Percentiles rank a stretch among this genome's conserved stretches.
Evolutionary conservation across 1,140 invertebrate genomes (phyloP).

Genomic region (Ceratina australensis): DNA sequence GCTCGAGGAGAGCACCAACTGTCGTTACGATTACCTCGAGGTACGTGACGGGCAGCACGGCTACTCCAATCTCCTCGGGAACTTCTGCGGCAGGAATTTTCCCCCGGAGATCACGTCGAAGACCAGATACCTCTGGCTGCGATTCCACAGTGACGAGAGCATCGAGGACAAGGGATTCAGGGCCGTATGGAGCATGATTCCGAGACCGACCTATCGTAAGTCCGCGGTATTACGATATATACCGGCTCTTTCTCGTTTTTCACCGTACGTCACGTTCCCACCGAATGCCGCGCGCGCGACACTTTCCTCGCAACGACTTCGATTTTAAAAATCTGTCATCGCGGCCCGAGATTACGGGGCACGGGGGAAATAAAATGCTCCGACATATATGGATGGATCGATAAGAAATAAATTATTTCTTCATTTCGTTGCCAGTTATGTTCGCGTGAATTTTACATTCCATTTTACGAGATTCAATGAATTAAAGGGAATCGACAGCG

Average conservation of each 20-base stretch:
- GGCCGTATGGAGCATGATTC: slow-evolving; percentile 86
- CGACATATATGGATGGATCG: too few relatives aligned
- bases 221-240: slow-evolving; percentile 35
- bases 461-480: too few relatives aligned
- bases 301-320: not conserved
- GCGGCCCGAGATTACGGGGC: not conserved
- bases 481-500: too few relatives aligned
- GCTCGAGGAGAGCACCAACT: slow-evolving; percentile 87
- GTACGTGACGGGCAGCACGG: slow-evolving; percentile 92
- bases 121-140: slow-evolving; percentile 89
- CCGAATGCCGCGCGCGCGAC: not conserved
- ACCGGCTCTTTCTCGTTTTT: too few relatives aligned
- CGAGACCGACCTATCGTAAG: slow-evolving; percentile 80
- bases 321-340: not conserved
- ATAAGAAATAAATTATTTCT: too few relatives aligned
- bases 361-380: too few relatives aligned
- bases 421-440: too few relatives aligned
- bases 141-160: slow-evolving; percentile 91
- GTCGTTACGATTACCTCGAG: slow-evolving; percentile 91
- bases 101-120: slow-evolving; percentile 89
- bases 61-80: slow-evolving; percentile 85
- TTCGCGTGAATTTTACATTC: too few relatives aligned
- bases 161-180: slow-evolving; percentile 91
- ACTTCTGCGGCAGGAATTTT: slow-evolving; percentile 88
- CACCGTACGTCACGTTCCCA: slow-evolving; percentile 14